A percentile compares a stretch with the other conserved stretches of the same genome.
These are phyloP conservation scores for Isotomurus palustris DNA, from an alignment of 2,888 invertebrate species.

Conservation along the genomic window DNA sequence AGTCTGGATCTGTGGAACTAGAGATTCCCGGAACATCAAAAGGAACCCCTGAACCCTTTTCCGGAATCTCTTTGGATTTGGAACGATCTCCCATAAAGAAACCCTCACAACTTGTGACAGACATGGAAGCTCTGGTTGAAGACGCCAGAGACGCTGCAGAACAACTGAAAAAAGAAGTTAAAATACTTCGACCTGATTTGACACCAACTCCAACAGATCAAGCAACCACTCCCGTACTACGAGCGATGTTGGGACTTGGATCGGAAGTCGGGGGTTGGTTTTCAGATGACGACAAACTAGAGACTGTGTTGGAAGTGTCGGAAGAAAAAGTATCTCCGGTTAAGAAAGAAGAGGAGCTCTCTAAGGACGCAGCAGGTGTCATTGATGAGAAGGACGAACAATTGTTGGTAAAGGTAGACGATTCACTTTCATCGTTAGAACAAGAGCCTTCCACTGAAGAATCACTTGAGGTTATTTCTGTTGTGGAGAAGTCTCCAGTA, in stretches of 20 bases:
- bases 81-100: constrained; percentile 49
- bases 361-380: constrained; percentile 21
- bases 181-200: constrained; percentile 43
- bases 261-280: constrained; percentile 18
- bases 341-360: constrained; percentile 21
- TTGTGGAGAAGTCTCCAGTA: not conserved
- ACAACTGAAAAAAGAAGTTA: constrained; percentile 43
- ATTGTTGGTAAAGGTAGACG: constrained; percentile 22
- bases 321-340: constrained; percentile 20
- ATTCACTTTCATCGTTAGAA: constrained; percentile 17
- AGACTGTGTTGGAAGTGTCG: constrained; percentile 38
- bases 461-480: constrained; percentile 11
- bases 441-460: constrained; percentile 21
- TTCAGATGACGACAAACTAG: constrained; percentile 44
- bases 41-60: not conserved
- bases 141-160: constrained; percentile 55
- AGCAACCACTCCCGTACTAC: constrained; percentile 43
- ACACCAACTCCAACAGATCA: constrained; percentile 45
- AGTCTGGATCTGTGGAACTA: too few relatives aligned
- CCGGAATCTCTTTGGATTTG: too few relatives aligned
- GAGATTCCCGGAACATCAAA: constrained; percentile 10
- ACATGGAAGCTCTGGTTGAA: constrained; percentile 55
- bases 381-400: constrained; percentile 21
- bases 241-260: constrained; percentile 42
- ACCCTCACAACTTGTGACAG: constrained; percentile 48